Evolutionary conservation across 2,888 invertebrate species (phyloP).

Genomic region (Augochlorella aurata): DNA sequence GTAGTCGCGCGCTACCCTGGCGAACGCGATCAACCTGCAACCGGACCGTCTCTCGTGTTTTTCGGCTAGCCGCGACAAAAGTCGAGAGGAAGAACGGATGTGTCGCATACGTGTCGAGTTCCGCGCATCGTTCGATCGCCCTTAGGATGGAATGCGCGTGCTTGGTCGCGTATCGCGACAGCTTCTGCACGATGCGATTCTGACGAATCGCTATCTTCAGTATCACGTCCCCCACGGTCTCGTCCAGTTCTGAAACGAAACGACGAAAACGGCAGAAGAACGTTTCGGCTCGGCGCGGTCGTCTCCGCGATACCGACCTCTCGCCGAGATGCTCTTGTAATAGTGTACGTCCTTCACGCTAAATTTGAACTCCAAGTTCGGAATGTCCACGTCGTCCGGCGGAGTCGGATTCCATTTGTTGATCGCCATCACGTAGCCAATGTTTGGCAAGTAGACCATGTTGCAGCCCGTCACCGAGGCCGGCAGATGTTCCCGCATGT

Average conservation of each 20-base stretch:
- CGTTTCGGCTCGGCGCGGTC: background rate
- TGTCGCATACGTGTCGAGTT: slow-evolving; percentile 87
- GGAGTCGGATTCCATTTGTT: slow-evolving; percentile 84
- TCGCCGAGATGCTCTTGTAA: slow-evolving; percentile 88
- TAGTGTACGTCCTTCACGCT: slow-evolving; percentile 86
- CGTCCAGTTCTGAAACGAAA: slow-evolving; percentile 86
- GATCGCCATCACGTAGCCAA: slow-evolving; percentile 91
- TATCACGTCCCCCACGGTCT: slow-evolving; percentile 89
- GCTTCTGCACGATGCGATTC: slow-evolving; percentile 88
- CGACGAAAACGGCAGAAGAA: background rate
- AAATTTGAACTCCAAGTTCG: slow-evolving; percentile 89
- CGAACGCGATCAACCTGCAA: slow-evolving; percentile 86
- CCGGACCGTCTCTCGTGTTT: background rate
- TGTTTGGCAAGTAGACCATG: slow-evolving; percentile 88
- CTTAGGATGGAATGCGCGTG: slow-evolving; percentile 84
- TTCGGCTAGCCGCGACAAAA: background rate
- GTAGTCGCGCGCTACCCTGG: slow-evolving; percentile 86
- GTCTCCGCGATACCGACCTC: slow-evolving; percentile 80
- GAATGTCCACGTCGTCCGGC: slow-evolving; percentile 84
- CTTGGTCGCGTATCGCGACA: slow-evolving; percentile 86
- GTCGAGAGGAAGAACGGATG: background rate
- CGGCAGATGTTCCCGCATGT: slow-evolving; percentile 86
- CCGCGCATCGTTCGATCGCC: slow-evolving; percentile 85
- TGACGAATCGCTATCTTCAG: slow-evolving; percentile 91
- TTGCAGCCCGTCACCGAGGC: slow-evolving; percentile 86